Base-by-base conservation (phyloP, 2,113 vertebrate species). In the Triplophysa tibetana region DNA sequence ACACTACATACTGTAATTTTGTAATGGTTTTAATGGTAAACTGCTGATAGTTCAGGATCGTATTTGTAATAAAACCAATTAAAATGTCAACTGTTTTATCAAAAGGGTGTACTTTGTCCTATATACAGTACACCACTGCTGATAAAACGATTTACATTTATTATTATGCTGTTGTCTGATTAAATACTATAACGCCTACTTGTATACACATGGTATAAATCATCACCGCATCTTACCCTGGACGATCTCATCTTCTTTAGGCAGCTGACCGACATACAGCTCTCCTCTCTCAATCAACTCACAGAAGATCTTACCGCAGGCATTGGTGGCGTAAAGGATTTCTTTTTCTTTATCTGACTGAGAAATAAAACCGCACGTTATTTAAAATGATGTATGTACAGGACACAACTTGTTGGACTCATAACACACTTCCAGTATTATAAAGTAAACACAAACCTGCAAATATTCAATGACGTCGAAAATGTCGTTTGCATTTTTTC, bases 391-490 rank as follows among this genome's bases (percentile, higher is more conserved):
- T 26, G 24, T 13, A 72, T 17, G 4, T 1, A 3, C 1, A 66
- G 0, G 1, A 60, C 70, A 72, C 13, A 43, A 80, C 12, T 5
- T 43, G 21, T 45, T 2, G 45, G 48, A 52, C 13, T 43, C 16
- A 11, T n/a, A 3, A 10, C 13, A 8, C 21, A 12, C 3, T n/a
- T 21, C 8, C 3, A 14, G 11, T 26, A 4, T 11, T 43, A 12
- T 50, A 16, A 43, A 52, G 11, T 8, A 24, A 60, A 45, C 16
- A 7, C 41, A 19, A 50, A 92, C 92, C 90, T 90, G 85, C 26
- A 95, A 80, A 50, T 83, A 83, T 52, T 96, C 94, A 77, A 98
- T 81, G 23, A 97, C 79, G 83, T 98, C 96, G 68, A 96, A 96
- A 19, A 98, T 90, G 2, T 91, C 90, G 86, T 97, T 98, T 50